phyloP scores from a whole-genome alignment of 2,888 invertebrate genomes.

The Caenorhabditis sp. region DNA sequence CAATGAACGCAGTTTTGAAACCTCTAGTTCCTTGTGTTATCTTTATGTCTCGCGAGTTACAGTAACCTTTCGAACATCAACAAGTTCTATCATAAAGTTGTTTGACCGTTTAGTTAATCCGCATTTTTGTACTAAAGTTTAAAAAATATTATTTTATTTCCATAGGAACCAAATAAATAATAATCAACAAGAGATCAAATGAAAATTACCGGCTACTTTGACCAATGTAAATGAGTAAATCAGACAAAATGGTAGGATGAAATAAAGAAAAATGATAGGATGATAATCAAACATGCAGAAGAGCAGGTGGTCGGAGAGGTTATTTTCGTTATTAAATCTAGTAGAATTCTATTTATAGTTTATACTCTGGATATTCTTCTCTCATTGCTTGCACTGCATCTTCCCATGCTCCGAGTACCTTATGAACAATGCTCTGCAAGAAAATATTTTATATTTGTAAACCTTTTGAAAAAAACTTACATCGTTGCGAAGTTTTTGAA shows the following conservation, averaged over 20 bases:
- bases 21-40: too few relatives aligned
- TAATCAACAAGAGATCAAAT: neutral
- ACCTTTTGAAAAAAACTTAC: slow-evolving; percentile 8
- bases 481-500: slow-evolving; percentile 21
- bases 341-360: slow-evolving; percentile 6
- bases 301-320: too few relatives aligned
- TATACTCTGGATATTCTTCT: slow-evolving; percentile 43
- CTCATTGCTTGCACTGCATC: slow-evolving; percentile 39
- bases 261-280: too few relatives aligned
- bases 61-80: neutral
- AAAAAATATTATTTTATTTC: neutral
- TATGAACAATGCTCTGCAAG: slow-evolving; percentile 33
- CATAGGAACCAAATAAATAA: neutral
- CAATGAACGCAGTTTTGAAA: too few relatives aligned
- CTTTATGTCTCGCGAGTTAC: too few relatives aligned
- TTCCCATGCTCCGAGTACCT: slow-evolving; percentile 43
- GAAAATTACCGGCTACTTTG: neutral
- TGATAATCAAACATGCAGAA: too few relatives aligned
- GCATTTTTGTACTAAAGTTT: neutral
- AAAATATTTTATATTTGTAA: too few relatives aligned
- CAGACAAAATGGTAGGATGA: too few relatives aligned
- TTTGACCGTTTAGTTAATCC: neutral
- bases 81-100: neutral
- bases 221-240: neutral
- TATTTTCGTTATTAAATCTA: neutral